Evolutionary conservation across 2,797 vertebrate species (phyloP), one percentile per base, ranked within the genome.

Genomic region (Paramormyrops hopkinsi): DNA sequence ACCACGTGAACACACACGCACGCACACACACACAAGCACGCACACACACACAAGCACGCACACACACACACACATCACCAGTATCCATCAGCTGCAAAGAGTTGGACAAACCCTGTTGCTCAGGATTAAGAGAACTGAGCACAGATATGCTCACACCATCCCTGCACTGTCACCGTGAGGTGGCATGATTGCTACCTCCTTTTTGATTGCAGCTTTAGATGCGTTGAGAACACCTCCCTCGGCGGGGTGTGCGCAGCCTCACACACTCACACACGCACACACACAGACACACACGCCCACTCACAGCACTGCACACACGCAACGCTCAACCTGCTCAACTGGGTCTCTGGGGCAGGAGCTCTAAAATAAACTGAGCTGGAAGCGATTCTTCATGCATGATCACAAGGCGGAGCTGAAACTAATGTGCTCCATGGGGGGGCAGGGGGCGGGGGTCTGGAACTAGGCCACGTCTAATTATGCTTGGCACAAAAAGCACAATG

Each of bases 351-450:
- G 95, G 92, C 94, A 69, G 92, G 91, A 41, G 91, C 89, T 88
- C 93, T 95, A 96, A 97, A 96, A 96, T 93, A 96, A 96, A 97
- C 96, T 95, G 94, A 94, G 92, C 93, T 95, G 95, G 93, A 95
- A 95, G 94, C 92, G 92, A 94, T 94, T 92, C 92, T 94, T 92
- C 94, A 95, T 95, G 94, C 93, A 93, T 90, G 92, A 95, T 33
- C 90, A 92, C 91, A 85, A 94, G 95, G 92, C 92, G 88, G 56
- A 86, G 89, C 93, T 93, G 93, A 96, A 95, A 94, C 90, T 89
- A 94, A 93, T 92, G 93, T 91, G 91, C 22, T 59, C 89, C 69
- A 8, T 76, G 69, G 69, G 29, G 37, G 69, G 69, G 69, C 25
- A 37, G 69, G 33, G 86, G 46, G 88, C 29, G 50, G 33, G 33